A percentile compares a stretch with the other conserved stretches of the same genome.
Evolutionary conservation across 2,113 vertebrate species (phyloP).

Genomic region (Xiphophorus maculatus): DNA sequence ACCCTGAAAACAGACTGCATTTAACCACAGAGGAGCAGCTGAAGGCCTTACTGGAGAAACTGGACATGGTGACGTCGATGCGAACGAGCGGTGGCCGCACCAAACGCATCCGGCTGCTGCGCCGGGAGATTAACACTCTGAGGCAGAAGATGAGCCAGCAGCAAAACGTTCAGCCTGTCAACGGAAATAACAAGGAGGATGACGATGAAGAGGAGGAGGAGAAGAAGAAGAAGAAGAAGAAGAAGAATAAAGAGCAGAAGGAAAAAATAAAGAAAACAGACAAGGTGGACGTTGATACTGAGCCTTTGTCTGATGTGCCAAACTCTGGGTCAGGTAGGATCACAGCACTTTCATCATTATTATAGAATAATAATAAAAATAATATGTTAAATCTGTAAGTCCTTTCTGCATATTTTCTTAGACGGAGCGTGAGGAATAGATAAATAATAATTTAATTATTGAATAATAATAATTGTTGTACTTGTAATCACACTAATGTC

Average conservation of each 20-base stretch:
- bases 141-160: constrained; percentile 87
- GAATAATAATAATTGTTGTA: too few relatives aligned
- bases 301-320: constrained; percentile 49
- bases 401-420: too few relatives aligned
- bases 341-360: neutral
- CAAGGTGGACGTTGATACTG: constrained; percentile 44
- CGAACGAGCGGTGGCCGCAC: constrained; percentile 92
- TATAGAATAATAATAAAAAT: neutral
- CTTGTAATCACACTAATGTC: too few relatives aligned
- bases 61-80: constrained; percentile 91
- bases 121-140: constrained; percentile 91
- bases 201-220: constrained; percentile 60
- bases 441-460: too few relatives aligned
- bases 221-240: constrained; percentile 56
- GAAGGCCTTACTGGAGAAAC: constrained; percentile 93
- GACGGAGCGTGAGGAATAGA: too few relatives aligned
- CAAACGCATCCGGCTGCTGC: constrained; percentile 89
- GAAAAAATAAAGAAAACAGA: constrained; percentile 48
- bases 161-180: constrained; percentile 74
- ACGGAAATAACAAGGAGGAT: constrained; percentile 70
- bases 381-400: too few relatives aligned
- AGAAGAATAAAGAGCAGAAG: neutral
- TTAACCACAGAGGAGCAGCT: constrained; percentile 90
- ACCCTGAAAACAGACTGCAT: constrained; percentile 91
- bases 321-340: constrained; percentile 58